phyloP scores from a whole-genome alignment of 1,140 invertebrate genomes.

The Tetragnatha versicolor region DNA sequence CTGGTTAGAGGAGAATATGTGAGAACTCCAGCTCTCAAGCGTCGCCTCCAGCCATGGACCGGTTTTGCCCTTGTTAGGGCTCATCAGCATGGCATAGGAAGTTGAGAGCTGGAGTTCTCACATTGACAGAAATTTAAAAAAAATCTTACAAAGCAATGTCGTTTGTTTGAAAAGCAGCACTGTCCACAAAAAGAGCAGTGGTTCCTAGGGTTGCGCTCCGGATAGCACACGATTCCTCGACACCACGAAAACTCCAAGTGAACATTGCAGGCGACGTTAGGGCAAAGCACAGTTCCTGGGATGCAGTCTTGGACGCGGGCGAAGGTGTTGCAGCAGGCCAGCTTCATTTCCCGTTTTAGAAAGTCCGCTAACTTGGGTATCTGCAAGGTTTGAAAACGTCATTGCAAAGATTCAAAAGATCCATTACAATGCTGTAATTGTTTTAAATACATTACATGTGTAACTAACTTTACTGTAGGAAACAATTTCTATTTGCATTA shows the following conservation, averaged over 20 bases:
- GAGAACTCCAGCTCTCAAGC: too few relatives aligned
- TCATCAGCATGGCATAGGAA: too few relatives aligned
- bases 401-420: too few relatives aligned
- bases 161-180: constrained; percentile 32
- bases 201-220: constrained; percentile 43
- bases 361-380: constrained; percentile 19
- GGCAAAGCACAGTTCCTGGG: constrained; percentile 37
- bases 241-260: constrained; percentile 49
- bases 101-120: too few relatives aligned
- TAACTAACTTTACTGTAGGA: too few relatives aligned
- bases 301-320: constrained; percentile 28
- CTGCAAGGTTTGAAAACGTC: not conserved
- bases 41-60: too few relatives aligned
- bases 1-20: too few relatives aligned
- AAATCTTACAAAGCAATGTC: constrained; percentile 48
- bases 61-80: too few relatives aligned
- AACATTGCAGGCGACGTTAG: constrained; percentile 26
- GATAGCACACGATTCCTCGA: constrained; percentile 6
- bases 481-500: too few relatives aligned
- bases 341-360: not conserved
- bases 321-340: constrained; percentile 33
- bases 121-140: too few relatives aligned
- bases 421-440: too few relatives aligned
- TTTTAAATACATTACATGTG: not conserved
- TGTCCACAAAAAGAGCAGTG: constrained; percentile 44